A percentile compares a stretch with the other conserved stretches of the same genome.
phyloP scores from a whole-genome alignment of 2,888 invertebrate genomes.

The Catocala nupta region DNA sequence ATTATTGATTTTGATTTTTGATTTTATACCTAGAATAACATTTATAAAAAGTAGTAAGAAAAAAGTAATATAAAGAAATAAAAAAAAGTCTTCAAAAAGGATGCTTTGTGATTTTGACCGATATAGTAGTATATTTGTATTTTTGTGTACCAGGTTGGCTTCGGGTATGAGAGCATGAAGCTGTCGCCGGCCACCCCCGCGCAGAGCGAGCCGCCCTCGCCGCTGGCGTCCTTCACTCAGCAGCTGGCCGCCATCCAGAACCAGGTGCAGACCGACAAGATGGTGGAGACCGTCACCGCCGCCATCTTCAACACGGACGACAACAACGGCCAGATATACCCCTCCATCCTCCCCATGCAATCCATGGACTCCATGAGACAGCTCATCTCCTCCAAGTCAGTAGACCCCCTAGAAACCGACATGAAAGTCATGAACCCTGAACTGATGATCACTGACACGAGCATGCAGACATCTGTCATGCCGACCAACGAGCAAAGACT shows the following conservation, averaged over 20 bases:
- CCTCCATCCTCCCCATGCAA: conserved; percentile 63
- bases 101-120: too few relatives aligned
- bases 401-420: conserved; percentile 64
- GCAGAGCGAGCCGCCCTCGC: conserved; percentile 73
- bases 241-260: conserved; percentile 82
- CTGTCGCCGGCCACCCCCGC: conserved; percentile 83
- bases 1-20: too few relatives aligned
- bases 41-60: too few relatives aligned
- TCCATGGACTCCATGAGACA: conserved; percentile 59
- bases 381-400: conserved; percentile 68
- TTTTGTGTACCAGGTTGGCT: conserved; percentile 60
- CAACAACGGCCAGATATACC: conserved; percentile 72
- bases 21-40: too few relatives aligned
- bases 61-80: too few relatives aligned
- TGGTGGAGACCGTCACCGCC: conserved; percentile 84
- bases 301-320: conserved; percentile 83
- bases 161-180: conserved; percentile 83
- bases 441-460: conserved; percentile 68
- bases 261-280: conserved; percentile 84
- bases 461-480: conserved; percentile 58
- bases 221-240: conserved; percentile 78
- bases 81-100: too few relatives aligned
- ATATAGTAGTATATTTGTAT: neutral
- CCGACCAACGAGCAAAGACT: conserved; percentile 63
- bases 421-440: conserved; percentile 73